phyloP scores from a whole-genome alignment of 2,888 invertebrate genomes.

The Octonoba sinensis region DNA sequence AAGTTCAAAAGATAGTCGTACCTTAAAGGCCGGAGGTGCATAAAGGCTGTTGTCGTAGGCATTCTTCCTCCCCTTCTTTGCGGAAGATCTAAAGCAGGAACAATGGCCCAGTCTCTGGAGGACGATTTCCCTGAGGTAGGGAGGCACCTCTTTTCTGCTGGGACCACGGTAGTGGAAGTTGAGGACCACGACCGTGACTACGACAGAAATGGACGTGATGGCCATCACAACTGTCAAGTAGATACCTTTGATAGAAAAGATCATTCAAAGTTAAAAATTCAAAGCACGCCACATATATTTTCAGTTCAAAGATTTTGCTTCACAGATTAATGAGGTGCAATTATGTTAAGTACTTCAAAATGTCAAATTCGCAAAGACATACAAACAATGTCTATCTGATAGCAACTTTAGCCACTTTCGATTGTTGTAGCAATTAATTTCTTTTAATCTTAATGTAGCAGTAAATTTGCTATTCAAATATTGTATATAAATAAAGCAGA shows the following conservation, averaged over 20 bases:
- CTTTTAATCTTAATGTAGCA: too few species aligned
- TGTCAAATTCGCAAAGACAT: too few species aligned
- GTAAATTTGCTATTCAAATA: too few species aligned
- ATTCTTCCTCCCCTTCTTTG: conserved; percentile 22
- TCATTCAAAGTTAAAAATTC: background rate
- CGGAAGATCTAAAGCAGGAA: conserved; percentile 54
- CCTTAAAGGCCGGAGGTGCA: conserved; percentile 43
- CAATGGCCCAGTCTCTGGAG: conserved; percentile 62
- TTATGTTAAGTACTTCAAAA: too few species aligned
- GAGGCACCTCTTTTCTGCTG: conserved; percentile 73
- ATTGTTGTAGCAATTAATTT: too few species aligned
- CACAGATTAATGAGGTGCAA: too few species aligned
- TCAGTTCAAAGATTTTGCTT: too few species aligned
- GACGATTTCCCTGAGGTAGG: conserved; percentile 70
- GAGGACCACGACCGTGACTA: conserved; percentile 75
- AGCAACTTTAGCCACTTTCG: too few species aligned
- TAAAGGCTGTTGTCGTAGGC: conserved; percentile 30
- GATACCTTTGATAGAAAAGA: conserved; percentile 71
- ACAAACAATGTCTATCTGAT: too few species aligned
- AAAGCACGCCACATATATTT: background rate
- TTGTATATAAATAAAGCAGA: too few species aligned
- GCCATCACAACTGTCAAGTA: conserved; percentile 76
- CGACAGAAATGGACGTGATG: conserved; percentile 75
- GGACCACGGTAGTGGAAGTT: conserved; percentile 76
- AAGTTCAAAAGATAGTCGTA: background rate